Evolutionary conservation across 2,888 invertebrate species (phyloP), one percentile per base, ranked within the genome.

Genomic region (Camptogramma bilineatum): DNA sequence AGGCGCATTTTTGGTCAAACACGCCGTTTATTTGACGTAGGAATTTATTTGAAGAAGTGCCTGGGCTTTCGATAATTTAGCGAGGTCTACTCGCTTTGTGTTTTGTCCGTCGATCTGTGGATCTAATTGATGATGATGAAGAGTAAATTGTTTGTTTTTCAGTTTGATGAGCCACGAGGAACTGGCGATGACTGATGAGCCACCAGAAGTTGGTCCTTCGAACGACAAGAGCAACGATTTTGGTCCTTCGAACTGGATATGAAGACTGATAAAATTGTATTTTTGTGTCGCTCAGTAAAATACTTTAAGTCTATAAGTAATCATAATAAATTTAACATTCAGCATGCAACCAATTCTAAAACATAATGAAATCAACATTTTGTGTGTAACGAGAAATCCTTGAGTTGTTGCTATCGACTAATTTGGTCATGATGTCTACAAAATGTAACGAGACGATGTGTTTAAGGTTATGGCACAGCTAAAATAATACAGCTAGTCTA

Each of bases 381-480:
- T 77, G 70, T 68, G 72, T 74, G 63, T 76, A 80, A 77, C 78
- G 60, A 80, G 84, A 84, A 86, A 80, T 77, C 87, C 89, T 88
- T 87, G 90, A 84, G 79, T 78, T 71, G 68, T 72, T 72, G 57
- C 65, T 70, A 81, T 80, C 82, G 75, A 76, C 82, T 83, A 84
- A 90, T 86, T 88, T 85, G 81, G 77, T 74, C 75, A 77, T 69
- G 78, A 83, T 84, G 48, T 83, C 84, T 90, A 86, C 86, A 83
- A 87, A 87, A 81, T 75, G 76, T 75, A 78, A 70, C 78, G 77
- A 82, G 79, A 74, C 76, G 79, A 85, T 86, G 84, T 81, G 79
- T 77, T 84, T 85, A 88, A 74, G 67, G 70, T 74, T 69, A 52
- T 47, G 42, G 18, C 54, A 58, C 19, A 62, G 62, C 28, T 28